Evolutionary conservation across 35 echinoderm and acorn worm species (phyloP).

Genomic region (Eucidaris tribuloides): DNA sequence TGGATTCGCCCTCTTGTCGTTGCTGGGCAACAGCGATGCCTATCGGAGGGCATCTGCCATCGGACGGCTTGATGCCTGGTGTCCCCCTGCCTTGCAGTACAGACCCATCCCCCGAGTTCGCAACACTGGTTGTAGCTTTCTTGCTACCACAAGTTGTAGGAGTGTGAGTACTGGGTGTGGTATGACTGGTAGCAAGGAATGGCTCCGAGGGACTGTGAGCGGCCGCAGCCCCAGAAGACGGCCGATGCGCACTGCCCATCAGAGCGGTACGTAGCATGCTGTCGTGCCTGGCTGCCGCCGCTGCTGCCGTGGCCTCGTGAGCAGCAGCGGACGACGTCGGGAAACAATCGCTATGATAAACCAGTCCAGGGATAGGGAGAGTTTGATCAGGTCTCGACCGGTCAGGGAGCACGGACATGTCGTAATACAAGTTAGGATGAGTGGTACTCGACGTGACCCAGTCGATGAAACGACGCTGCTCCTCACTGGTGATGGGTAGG

Average conservation of each 20-base stretch:
- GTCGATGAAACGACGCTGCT: background rate
- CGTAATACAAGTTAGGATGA: slow-evolving; percentile 14
- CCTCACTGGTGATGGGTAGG: background rate
- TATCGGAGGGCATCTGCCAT: slow-evolving; percentile 73
- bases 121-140: background rate
- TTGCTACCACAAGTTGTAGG: slow-evolving; percentile 14
- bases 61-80: slow-evolving; percentile 45
- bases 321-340: slow-evolving; percentile 3
- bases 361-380: background rate
- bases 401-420: background rate
- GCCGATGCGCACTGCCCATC: slow-evolving; percentile 26
- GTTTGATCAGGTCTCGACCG: background rate
- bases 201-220: background rate
- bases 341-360: background rate
- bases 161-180: background rate
- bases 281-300: slow-evolving; percentile 1
- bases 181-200: background rate
- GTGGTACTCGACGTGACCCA: background rate
- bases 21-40: slow-evolving; percentile 94
- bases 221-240: background rate
- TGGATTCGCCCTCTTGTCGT: slow-evolving; percentile 66
- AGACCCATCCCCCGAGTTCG: background rate
- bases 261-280: slow-evolving; percentile 53
- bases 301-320: background rate
- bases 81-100: slow-evolving; percentile 37